Evolutionary conservation across 2,113 vertebrate genomes (phyloP), one percentile per base, ranked within the genome.

Genomic region (Microcebus lehilahytsara): DNA sequence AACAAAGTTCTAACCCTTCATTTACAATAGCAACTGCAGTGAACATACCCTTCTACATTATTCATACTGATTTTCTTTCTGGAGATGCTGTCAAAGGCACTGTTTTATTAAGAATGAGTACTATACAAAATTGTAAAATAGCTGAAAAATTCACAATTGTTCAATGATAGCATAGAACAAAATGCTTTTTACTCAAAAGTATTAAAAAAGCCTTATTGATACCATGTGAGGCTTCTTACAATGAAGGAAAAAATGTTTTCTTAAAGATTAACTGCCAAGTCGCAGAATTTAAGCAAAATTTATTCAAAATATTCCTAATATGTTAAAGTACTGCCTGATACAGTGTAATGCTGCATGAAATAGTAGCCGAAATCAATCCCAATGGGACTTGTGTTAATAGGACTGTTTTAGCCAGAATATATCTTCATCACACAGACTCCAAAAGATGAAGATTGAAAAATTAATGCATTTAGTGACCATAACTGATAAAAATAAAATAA

Each of bases 1-100:
- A 91, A 67, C 25, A 86, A 93, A 40, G 42, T 91, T 84, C 5
- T 34, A 75, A 51, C 58, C 37, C 71, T 91, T 96, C 64, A 80
- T 93, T 98, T 92, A 90, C 58, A 58, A 2, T 16, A 92, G 13
- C 14, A 40, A 96, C 84, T 79, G 14, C 1, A 80, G 46, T 64
- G 51, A 95, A 92, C 9, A 17, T 17, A 91, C 94, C 88, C 46
- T 74, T 96, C 71, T 96, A 23, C 23, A 17, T 75, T 95, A 86
- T 96, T 96, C 81, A 46, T 88, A 96, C 87, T 2, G 85, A 96
- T 97, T 96, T 96, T 74, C 17, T 79, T 98, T 93, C 79, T 75
- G 60, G 89, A 93, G 58, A 25, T 95, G 62, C 84, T 98, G 88
- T 79, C 74, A 97, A 97, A n/a, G 74, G 51, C 37, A 14, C 46